Percentiles rank a stretch among this genome's conserved stretches.
These are phyloP conservation scores for Carpatolechia fugitivella DNA, from an alignment of 2,888 invertebrate genomes.

Conservation along the genomic window DNA sequence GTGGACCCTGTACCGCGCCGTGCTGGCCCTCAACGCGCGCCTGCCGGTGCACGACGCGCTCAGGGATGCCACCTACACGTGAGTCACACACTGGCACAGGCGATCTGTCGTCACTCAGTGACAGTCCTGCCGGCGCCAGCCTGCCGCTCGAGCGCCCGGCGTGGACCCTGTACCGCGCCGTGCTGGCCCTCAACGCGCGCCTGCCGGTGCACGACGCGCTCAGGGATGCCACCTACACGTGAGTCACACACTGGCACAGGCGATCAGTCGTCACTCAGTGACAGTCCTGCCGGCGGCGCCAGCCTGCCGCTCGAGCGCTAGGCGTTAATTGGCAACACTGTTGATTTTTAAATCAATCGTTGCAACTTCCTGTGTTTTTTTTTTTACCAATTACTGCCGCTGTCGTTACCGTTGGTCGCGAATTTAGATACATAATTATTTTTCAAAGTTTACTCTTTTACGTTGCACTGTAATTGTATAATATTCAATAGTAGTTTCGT, in stretches of 20 bases:
- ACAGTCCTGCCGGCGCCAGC: constrained; percentile 54
- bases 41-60: constrained; percentile 88
- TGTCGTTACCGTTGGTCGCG: no score
- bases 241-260: constrained; percentile 42
- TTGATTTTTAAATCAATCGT: no score
- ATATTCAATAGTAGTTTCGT: no score
- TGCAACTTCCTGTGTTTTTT: no score
- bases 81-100: constrained; percentile 42
- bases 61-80: constrained; percentile 97
- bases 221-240: constrained; percentile 97
- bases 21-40: constrained; percentile 86
- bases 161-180: constrained; percentile 97
- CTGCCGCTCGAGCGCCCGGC: constrained; percentile 88
- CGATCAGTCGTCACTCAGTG: no score
- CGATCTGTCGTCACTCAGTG: no score
- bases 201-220: constrained; percentile 88
- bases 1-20: constrained; percentile 97
- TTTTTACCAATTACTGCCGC: no score
- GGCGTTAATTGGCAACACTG: no score
- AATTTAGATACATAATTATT: no score
- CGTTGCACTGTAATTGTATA: no score
- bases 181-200: constrained; percentile 86
- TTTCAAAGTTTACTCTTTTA: no score
- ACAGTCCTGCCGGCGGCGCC: constrained; percentile 55
- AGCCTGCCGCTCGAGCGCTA: constrained; percentile 86